Conservation (phyloP, 2,113 vertebrate genomes). For the Leptobrachium ailaonicum region DNA sequence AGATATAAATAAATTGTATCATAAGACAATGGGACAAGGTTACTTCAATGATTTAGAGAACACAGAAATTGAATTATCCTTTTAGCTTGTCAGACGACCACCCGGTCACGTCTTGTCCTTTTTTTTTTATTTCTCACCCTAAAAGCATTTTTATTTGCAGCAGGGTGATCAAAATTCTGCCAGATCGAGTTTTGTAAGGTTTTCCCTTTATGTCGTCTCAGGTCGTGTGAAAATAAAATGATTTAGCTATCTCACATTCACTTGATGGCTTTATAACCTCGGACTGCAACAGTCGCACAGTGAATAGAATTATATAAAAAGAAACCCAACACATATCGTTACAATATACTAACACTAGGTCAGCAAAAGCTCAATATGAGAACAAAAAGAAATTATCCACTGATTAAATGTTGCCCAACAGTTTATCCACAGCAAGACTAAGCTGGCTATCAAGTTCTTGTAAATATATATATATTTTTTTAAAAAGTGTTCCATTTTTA, state of each 20-base stretch:
- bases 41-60: slow-evolving; percentile 41
- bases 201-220: neutral
- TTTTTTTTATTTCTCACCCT: slow-evolving; percentile 10
- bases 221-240: neutral
- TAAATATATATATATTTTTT: no score
- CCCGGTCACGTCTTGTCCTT: slow-evolving; percentile 17
- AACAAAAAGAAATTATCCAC: neutral
- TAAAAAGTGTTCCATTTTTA: no score
- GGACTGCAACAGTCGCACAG: neutral
- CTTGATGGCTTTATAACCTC: neutral
- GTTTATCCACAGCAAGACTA: no score
- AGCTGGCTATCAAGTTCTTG: no score
- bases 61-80: slow-evolving; percentile 40
- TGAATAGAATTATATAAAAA: neutral
- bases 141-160: neutral
- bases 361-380: neutral
- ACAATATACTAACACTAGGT: neutral
- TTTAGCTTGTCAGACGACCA: slow-evolving; percentile 41
- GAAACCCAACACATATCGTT: neutral
- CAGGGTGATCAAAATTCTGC: neutral
- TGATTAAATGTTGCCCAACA: neutral
- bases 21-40: slow-evolving; percentile 29
- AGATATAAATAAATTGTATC: slow-evolving; percentile 36
- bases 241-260: neutral
- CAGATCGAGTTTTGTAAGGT: neutral